Conservation (phyloP, 1,140 invertebrate genomes). For the Scylla paramamosain region DNA sequence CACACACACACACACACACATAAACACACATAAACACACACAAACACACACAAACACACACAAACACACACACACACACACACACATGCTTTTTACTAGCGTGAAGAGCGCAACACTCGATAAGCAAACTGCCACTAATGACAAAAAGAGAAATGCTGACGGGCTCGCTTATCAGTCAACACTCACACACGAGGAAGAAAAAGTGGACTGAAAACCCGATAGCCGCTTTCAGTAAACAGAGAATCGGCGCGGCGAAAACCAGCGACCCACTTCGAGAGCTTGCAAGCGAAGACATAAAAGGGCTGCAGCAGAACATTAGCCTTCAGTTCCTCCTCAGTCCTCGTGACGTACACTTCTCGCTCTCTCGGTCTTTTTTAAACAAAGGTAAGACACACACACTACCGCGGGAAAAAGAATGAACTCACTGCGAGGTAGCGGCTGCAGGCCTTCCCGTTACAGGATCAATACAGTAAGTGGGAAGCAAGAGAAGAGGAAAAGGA, state of each 20-base stretch:
- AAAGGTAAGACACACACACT: not conserved
- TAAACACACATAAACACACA: too few relatives aligned
- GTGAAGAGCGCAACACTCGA: too few relatives aligned
- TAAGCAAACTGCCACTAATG: too few relatives aligned
- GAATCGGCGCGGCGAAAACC: not conserved
- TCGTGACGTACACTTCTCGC: not conserved
- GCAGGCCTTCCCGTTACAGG: not conserved
- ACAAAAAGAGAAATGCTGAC: too few relatives aligned
- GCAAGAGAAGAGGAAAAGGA: not conserved
- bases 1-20: too few relatives aligned
- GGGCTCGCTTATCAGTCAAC: too few relatives aligned
- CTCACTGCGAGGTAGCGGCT: not conserved
- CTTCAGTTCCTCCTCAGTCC: not conserved
- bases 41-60: too few relatives aligned
- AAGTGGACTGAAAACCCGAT: not conserved
- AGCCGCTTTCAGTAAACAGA: slow-evolving; percentile 11
- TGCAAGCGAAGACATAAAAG: slow-evolving; percentile 7
- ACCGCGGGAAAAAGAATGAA: not conserved
- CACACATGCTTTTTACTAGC: too few relatives aligned
- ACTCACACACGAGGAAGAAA: too few relatives aligned
- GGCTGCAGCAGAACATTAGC: not conserved
- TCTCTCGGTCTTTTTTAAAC: slow-evolving; percentile 4
- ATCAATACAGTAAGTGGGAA: not conserved
- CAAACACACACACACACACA: too few relatives aligned
- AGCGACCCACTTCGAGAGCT: not conserved